phyloP scores from a whole-genome alignment of 2,113 vertebrate genomes.

The Scomber japonicus region DNA sequence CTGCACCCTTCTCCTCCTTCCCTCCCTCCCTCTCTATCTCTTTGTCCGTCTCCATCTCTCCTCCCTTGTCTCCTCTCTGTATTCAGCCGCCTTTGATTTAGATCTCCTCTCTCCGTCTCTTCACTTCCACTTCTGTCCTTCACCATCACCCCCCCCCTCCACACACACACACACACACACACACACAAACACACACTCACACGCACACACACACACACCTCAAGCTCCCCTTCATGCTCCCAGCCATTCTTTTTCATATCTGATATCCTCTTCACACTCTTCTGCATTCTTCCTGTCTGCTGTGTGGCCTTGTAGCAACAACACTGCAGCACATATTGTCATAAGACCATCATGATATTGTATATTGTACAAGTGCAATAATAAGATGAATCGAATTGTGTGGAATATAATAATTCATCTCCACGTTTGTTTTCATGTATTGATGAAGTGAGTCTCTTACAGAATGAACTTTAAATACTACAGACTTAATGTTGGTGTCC shows the following conservation, averaged over 20 bases:
- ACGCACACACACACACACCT: no score
- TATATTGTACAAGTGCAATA: background rate
- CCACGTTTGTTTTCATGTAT: background rate
- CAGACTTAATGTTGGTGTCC: no score
- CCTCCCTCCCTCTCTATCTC: background rate
- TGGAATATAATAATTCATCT: background rate
- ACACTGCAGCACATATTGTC: background rate
- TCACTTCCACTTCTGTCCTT: constrained; percentile 34
- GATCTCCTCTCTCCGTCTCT: constrained; percentile 31
- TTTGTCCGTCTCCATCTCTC: constrained; percentile 14
- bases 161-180: background rate
- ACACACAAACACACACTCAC: no score
- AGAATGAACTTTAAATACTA: no score
- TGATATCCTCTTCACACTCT: constrained; percentile 20
- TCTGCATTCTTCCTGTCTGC: constrained; percentile 19
- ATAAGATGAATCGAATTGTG: no score
- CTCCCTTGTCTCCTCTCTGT: background rate
- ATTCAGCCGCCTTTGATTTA: constrained; percentile 45
- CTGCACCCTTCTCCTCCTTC: background rate
- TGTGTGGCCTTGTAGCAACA: background rate
- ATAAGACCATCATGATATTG: background rate
- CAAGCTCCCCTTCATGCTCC: background rate
- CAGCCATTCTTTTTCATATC: constrained; percentile 22
- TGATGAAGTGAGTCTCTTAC: background rate
- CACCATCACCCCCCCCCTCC: background rate